These are phyloP conservation scores for Ophion ventricosus DNA, from an alignment of 2,888 invertebrate genomes.

Conservation along the genomic window DNA sequence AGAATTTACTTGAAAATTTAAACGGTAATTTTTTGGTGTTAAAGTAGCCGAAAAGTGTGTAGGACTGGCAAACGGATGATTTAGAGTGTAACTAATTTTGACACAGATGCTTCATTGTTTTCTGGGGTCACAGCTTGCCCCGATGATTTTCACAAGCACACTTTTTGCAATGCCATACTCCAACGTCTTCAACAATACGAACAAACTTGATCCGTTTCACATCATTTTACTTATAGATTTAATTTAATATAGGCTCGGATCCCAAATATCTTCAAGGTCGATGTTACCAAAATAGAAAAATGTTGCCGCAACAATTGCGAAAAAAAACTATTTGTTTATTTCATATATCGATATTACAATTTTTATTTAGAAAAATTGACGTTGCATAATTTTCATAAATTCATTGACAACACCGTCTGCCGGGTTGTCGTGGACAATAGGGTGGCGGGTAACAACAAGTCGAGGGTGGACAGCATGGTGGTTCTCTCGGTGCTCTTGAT, in stretches of 20 bases:
- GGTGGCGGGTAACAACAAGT: conserved; percentile 63
- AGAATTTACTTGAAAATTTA: conserved; percentile 31
- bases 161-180: not conserved
- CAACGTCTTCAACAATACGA: not conserved
- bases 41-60: conserved; percentile 36
- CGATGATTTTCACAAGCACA: not conserved
- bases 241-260: no score
- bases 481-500: conserved; percentile 56
- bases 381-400: conserved; percentile 10
- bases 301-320: not conserved
- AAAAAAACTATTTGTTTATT: conserved; percentile 31
- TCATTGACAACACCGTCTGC: conserved; percentile 64
- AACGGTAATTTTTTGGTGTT: conserved; percentile 37
- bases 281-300: not conserved
- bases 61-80: conserved; percentile 22
- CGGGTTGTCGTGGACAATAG: conserved; percentile 63
- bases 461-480: conserved; percentile 62
- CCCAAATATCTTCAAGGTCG: not conserved
- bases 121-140: conserved; percentile 16
- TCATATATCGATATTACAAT: not conserved
- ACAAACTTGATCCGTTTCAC: not conserved
- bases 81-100: conserved; percentile 42
- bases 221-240: not conserved
- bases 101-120: conserved; percentile 56
- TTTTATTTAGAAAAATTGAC: conserved; percentile 6